These are phyloP conservation scores for Ephestia elutella DNA, from an alignment of 1,140 invertebrate species.

Conservation along the genomic window DNA sequence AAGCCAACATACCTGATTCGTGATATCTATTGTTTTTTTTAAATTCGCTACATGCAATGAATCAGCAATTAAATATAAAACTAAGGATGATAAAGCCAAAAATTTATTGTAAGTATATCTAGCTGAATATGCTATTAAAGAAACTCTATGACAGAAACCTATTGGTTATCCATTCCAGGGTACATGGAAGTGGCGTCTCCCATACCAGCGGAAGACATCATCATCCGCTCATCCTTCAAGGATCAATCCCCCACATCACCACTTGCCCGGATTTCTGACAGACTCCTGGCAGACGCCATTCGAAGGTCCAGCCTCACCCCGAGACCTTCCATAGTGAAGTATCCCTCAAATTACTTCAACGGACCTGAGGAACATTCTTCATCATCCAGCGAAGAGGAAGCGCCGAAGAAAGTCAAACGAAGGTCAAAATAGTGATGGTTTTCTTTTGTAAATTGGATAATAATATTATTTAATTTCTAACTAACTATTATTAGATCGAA, in stretches of 20 bases:
- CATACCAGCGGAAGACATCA: conserved; percentile 26
- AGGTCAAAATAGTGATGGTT: not conserved
- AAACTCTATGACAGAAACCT: too few relatives aligned
- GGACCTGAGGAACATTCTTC: conserved; percentile 41
- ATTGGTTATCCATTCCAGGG: conserved; percentile 33
- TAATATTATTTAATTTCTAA: not conserved
- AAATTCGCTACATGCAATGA: too few relatives aligned
- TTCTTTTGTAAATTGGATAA: not conserved
- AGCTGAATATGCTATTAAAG: too few relatives aligned
- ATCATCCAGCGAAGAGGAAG: conserved; percentile 55
- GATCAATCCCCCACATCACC: conserved; percentile 30
- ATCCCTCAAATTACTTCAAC: conserved; percentile 57
- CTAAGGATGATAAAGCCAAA: too few relatives aligned
- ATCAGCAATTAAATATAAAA: too few relatives aligned
- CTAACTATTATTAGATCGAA: not conserved
- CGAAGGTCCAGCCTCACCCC: conserved; percentile 50
- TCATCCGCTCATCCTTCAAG: conserved; percentile 20
- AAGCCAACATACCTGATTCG: too few relatives aligned
- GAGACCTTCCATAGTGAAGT: conserved; percentile 51
- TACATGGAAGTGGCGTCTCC: conserved; percentile 32
- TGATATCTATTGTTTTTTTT: too few relatives aligned
- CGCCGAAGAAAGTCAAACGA: conserved; percentile 13
- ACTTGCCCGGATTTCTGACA: conserved; percentile 39
- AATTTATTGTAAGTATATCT: too few relatives aligned
- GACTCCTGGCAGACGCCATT: conserved; percentile 59